Percentiles rank a stretch among this genome's conserved stretches.
These are phyloP conservation scores for Cephus sareptanus DNA, from an alignment of 2,888 invertebrate species.

Conservation along the genomic window DNA sequence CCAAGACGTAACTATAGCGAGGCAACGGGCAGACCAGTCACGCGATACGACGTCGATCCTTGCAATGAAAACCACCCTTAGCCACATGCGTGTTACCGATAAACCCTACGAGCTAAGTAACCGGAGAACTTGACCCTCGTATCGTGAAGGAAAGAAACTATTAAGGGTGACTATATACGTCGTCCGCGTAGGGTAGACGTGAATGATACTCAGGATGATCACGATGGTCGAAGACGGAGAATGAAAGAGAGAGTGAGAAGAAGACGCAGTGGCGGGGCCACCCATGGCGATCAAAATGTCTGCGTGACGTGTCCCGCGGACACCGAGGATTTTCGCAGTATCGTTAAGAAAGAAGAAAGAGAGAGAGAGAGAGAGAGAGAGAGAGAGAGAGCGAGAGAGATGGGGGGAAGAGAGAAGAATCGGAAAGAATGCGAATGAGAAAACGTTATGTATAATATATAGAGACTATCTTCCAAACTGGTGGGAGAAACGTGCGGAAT, in stretches of 20 bases:
- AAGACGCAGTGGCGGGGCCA: background rate
- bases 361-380: background rate
- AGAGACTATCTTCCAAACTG: background rate
- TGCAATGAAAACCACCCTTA: background rate
- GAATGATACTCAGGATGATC: no score
- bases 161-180: background rate
- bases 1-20: background rate
- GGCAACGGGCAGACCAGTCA: background rate
- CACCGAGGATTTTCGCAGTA: conserved; percentile 12
- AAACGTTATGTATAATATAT: background rate
- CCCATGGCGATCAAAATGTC: background rate
- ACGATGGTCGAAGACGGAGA: background rate
- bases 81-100: background rate
- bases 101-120: background rate
- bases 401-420: background rate
- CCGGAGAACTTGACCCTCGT: background rate
- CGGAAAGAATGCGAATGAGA: background rate
- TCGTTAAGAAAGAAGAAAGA: background rate
- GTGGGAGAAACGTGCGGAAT: background rate
- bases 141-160: background rate
- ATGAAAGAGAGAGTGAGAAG: background rate
- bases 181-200: background rate
- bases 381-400: background rate
- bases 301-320: conserved; percentile 8
- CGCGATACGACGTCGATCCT: background rate